Conservation (phyloP, 2,888 invertebrate genomes). For the Hirtodrosophila alboralis region DNA sequence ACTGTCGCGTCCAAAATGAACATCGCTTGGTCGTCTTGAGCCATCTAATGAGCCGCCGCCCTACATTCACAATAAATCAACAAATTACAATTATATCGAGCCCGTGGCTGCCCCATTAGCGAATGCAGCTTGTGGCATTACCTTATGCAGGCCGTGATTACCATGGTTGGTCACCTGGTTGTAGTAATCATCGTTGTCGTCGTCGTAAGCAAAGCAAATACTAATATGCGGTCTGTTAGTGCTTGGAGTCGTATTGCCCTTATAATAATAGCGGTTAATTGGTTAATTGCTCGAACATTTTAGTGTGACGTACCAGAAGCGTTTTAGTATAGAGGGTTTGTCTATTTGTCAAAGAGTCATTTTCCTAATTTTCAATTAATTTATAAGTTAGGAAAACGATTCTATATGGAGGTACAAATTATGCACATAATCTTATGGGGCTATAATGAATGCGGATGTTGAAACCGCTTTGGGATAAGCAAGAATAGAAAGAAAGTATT, state of each 20-base stretch:
- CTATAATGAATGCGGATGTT: slow-evolving; percentile 6
- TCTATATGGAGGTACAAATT: background rate
- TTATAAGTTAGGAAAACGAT: background rate
- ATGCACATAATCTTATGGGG: slow-evolving; percentile 2
- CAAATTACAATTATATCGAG: slow-evolving; percentile 13
- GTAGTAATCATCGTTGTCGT: slow-evolving; percentile 75
- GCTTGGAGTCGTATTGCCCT: slow-evolving; percentile 74
- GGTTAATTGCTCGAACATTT: slow-evolving; percentile 62
- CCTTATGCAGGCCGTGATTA: slow-evolving; percentile 63
- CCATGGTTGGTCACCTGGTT: slow-evolving; percentile 47
- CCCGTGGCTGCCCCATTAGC: slow-evolving; percentile 10
- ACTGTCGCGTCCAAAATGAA: slow-evolving; percentile 85
- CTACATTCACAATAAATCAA: slow-evolving; percentile 41
- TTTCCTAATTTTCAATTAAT: slow-evolving; percentile 3
- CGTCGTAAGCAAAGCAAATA: slow-evolving; percentile 83
- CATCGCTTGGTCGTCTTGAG: slow-evolving; percentile 83
- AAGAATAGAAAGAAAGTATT: too few species aligned
- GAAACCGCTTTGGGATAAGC: too few species aligned
- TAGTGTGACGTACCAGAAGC: slow-evolving; percentile 43
- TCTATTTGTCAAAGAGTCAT: slow-evolving; percentile 6
- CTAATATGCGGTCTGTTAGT: slow-evolving; percentile 81
- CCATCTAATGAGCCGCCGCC: slow-evolving; percentile 79
- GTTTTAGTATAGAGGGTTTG: slow-evolving; percentile 9
- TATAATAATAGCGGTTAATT: slow-evolving; percentile 63
- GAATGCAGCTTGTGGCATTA: slow-evolving; percentile 48